Evolutionary conservation across 2,797 vertebrate genomes (phyloP).

Genomic region (Schizothorax lantsangensis): DNA sequence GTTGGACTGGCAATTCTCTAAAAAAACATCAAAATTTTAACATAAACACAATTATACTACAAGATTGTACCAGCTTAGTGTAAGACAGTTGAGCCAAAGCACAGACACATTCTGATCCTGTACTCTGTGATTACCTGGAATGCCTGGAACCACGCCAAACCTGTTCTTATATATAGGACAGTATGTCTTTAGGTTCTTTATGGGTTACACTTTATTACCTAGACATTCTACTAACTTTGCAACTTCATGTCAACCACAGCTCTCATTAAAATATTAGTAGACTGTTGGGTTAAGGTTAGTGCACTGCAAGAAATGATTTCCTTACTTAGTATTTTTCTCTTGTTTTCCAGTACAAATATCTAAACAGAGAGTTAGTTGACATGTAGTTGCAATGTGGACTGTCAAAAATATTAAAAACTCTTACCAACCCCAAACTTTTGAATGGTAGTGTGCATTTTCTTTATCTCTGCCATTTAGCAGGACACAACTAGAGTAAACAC

Average conservation of each 20-base stretch:
- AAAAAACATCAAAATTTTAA: background rate
- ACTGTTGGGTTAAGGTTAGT: background rate
- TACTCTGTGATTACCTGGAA: background rate
- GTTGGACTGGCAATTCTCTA: background rate
- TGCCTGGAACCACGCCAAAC: background rate
- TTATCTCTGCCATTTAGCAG: background rate
- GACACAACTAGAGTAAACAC: slow-evolving; percentile 7
- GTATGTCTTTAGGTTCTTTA: background rate
- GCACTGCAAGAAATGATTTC: background rate
- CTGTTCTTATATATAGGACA: background rate
- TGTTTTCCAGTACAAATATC: background rate
- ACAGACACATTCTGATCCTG: slow-evolving; percentile 9
- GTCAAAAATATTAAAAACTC: background rate
- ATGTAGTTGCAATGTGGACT: background rate
- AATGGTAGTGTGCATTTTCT: background rate
- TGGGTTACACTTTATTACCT: background rate
- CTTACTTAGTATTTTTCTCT: background rate
- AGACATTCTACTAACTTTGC: background rate
- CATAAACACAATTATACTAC: background rate
- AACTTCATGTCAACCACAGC: background rate
- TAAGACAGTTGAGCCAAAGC: background rate
- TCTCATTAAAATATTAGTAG: background rate
- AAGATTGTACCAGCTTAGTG: background rate
- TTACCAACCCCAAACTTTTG: background rate
- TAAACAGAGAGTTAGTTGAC: background rate